These are phyloP conservation scores for Lutjanus argentimaculatus DNA, from an alignment of 2,797 vertebrate genomes.

Conservation along the genomic window DNA sequence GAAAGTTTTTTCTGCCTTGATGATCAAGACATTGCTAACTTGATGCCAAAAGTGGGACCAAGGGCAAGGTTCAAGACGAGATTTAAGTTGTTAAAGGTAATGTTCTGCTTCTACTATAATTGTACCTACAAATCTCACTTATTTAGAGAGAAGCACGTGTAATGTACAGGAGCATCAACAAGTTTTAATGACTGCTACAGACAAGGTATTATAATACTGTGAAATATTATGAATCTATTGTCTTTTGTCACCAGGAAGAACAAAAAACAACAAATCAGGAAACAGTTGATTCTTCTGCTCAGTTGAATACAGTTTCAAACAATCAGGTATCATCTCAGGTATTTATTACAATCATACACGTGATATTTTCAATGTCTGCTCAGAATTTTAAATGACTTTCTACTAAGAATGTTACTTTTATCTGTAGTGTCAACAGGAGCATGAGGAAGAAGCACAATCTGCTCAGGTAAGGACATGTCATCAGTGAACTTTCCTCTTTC, in stretches of 20 bases:
- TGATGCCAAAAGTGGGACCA: slow-evolving; percentile 27
- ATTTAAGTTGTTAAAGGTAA: slow-evolving; percentile 42
- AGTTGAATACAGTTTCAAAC: neutral
- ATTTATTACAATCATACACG: neutral
- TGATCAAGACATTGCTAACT: neutral
- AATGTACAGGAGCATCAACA: no score
- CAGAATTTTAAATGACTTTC: neutral
- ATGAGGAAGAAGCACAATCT: neutral
- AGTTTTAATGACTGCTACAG: no score
- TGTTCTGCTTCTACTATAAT: no score
- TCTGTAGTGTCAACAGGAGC: neutral
- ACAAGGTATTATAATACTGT: neutral
- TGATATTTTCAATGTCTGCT: neutral
- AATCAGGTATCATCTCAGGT: neutral
- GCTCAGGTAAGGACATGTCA: slow-evolving; percentile 3
- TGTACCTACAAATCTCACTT: neutral
- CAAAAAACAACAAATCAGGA: neutral
- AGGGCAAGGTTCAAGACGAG: slow-evolving; percentile 29
- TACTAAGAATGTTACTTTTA: neutral
- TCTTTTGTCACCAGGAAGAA: neutral
- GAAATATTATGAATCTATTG: neutral
- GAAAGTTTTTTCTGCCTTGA: slow-evolving; percentile 16
- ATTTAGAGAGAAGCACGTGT: neutral
- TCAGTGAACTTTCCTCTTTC: neutral
- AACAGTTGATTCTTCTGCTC: neutral